Base-by-base conservation (phyloP, 2,888 invertebrate species). In the Aquatica leii region DNA sequence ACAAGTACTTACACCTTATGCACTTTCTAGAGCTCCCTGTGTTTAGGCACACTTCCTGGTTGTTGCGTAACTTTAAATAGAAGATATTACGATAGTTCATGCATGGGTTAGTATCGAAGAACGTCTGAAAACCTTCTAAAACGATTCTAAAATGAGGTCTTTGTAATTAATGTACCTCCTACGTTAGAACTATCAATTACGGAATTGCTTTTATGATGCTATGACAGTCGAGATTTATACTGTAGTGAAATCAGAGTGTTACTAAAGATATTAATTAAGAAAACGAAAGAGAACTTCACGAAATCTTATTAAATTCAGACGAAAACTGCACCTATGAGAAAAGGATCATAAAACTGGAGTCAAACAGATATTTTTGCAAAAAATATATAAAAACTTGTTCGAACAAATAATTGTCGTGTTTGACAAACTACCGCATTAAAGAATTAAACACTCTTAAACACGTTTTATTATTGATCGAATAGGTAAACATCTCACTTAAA, bases 171-270 rank as follows among this genome's bases (percentile, higher is more conserved):
- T 34, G 59, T 59, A 46, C 52, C 59, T 59, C 51, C 21, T 59
- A 52, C 43, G 31, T 43, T 59, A 17, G 52, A 59, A 59, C 51
- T 59, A 59, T 41, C 59, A 59, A 59, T 59, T 59, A 52, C 59
- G 52, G 59, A 59, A 59, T 59, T 59, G 52, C 57, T 58, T 51
- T 58, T 57, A 49, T 41, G 21, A 34, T 20, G 43, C 31, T 59
- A 51, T 59, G 59, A 59, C 59, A 59, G 59, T 59, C 43, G 35
- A 59, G 52, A 59, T 59, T 59, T 59, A 59, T 59, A 59, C 43
- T 52, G 15, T 43, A 50, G 58, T 50, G 58, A 58, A 58, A 58
- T 58, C 58, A 31, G 50, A 15, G 58, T 51, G 40, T 49, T 49
- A 37, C 37, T 31, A 50, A 58, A 58, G 40, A 49, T 14, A 49